Base-by-base conservation (phyloP, 1,140 invertebrate genomes). In the Aphelinus certus region DNA sequence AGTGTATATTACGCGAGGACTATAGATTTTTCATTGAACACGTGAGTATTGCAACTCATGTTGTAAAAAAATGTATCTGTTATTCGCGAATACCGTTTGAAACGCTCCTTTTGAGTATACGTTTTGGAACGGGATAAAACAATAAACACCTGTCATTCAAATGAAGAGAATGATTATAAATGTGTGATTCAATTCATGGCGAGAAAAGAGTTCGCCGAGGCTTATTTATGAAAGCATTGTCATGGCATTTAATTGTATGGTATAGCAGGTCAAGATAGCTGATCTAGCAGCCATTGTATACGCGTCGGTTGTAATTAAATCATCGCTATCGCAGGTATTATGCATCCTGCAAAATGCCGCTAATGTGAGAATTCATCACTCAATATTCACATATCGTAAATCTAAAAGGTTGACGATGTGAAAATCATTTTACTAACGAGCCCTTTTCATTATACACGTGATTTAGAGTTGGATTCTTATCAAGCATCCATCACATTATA, bases 291-390 rank as follows among this genome's bases (percentile, higher is more conserved):
- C 45, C 9, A 48, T 63, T 47, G 61, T 48, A 63, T 61, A 3
- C 45, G 4, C 26, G 0, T 42, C 51, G 4, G n/a, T 10, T 51
- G 7, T 66, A 45, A 66, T 66, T 51, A 66, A 55, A 66, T 55
- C 51, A 66, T 66, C 51, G n/a, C 55, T 55, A 64, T 6, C n/a
- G 48, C 51, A 49, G 9, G 7, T n/a, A 61, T 61, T 43, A 61
- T 43, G 58, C 45, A 61, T 61, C 45, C 45, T 4, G 45, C 42
- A 61, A 61, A 61, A 61, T 10, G 58, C 3, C 45, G 2, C 3
- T 61, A 43, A 61, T 61, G 58, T 61, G 58, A 61, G 58, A 61
- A 61, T 43, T 61, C 4, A 61, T 61, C 3, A 3, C 45, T 9
- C 9, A 42, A 57, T 57, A n/a, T 61, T 61, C 26, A 45, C 58